Conservation (phyloP, 2,797 vertebrate genomes). For the Agapornis canus region DNA sequence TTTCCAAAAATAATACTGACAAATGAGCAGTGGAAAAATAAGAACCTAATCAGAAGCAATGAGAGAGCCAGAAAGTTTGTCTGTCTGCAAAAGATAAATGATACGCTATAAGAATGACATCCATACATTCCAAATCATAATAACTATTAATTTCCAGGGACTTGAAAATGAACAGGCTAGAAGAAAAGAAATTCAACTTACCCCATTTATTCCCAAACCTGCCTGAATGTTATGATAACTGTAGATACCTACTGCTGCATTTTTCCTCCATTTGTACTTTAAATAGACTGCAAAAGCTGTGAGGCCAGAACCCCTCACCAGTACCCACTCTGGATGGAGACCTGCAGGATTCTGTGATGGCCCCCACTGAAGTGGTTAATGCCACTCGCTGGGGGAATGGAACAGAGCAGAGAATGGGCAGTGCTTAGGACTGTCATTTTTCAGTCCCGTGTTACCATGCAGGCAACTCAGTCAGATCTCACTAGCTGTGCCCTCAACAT, state of each 20-base stretch:
- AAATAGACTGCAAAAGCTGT: not conserved
- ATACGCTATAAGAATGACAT: not conserved
- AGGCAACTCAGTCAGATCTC: not conserved
- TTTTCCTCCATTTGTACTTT: not conserved
- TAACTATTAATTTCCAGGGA: not conserved
- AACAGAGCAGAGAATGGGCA: not conserved
- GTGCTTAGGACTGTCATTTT: not conserved
- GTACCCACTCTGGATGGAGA: not conserved
- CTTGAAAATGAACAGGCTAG: not conserved
- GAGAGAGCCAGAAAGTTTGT: not conserved
- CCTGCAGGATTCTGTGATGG: not conserved
- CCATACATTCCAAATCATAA: not conserved
- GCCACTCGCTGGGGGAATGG: accelerated
- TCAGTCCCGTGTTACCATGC: not conserved
- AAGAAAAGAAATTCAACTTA: not conserved
- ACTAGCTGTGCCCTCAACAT: not conserved
- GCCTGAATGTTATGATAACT: not conserved
- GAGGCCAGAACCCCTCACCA: not conserved
- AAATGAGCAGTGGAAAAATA: conserved; percentile 11
- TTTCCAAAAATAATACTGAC: conserved; percentile 33
- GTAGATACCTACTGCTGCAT: not conserved
- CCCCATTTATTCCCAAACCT: not conserved
- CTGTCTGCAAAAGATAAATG: not conserved
- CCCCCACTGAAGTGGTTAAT: not conserved
- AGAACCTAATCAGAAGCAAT: conserved; percentile 13